A percentile compares a stretch with the other conserved stretches of the same genome.
Conservation (phyloP, 2,797 vertebrate genomes). For the Xenops minutus region DNA sequence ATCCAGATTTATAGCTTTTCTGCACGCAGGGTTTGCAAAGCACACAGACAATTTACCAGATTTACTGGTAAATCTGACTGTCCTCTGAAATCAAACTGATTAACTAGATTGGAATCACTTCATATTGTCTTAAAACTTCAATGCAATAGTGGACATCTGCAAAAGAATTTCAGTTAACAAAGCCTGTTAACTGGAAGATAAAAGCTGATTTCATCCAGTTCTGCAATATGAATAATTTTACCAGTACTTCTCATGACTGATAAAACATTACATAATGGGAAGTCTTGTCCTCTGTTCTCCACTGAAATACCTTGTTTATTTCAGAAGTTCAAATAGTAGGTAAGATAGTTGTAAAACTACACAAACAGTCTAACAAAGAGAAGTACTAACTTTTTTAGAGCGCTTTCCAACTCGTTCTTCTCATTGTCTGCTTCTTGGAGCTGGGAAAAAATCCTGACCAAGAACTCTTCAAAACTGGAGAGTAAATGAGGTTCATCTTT, state of each 20-base stretch:
- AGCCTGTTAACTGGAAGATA: neutral
- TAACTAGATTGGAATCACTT: neutral
- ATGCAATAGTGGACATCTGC: neutral
- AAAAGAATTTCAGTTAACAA: neutral
- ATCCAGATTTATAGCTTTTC: neutral
- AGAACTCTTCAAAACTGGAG: constrained; percentile 89
- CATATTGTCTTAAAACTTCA: neutral
- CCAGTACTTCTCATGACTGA: neutral
- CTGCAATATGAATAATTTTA: neutral
- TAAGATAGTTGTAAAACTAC: neutral
- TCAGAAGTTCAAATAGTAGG: neutral
- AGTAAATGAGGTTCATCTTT: constrained; percentile 87
- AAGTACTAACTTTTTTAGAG: constrained; percentile 82
- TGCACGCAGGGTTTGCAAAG: neutral
- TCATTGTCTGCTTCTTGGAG: constrained; percentile 89
- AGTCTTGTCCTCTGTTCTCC: neutral
- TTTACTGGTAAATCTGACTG: neutral
- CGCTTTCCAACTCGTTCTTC: constrained; percentile 86
- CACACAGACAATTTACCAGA: neutral
- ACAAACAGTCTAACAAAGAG: neutral
- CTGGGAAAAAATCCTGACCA: constrained; percentile 85
- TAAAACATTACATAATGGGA: neutral
- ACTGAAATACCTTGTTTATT: neutral
- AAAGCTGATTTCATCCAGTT: neutral
- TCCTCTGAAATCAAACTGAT: neutral